Conservation (phyloP, 2,888 invertebrate genomes). For the Napeogenes sylphis region DNA sequence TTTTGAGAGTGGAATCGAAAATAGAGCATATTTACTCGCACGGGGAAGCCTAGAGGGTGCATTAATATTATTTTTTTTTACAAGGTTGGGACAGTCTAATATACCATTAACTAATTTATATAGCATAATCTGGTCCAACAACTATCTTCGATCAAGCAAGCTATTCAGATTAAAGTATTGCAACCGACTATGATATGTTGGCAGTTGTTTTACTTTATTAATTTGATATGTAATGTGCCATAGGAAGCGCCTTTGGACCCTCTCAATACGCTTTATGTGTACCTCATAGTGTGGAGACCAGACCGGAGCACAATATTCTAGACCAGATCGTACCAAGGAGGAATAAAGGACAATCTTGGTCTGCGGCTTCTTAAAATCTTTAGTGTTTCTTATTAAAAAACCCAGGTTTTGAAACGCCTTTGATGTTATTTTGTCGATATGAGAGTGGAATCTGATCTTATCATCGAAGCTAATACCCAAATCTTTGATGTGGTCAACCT, state of each 20-base stretch:
- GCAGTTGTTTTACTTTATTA: constrained; percentile 9
- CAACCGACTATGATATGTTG: constrained; percentile 10
- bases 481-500: background rate
- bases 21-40: background rate
- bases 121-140: constrained; percentile 13
- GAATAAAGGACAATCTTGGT: constrained; percentile 9
- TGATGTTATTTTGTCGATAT: too few relatives aligned
- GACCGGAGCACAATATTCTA: constrained; percentile 13
- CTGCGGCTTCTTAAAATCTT: constrained; percentile 5
- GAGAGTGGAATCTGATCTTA: background rate
- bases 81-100: constrained; percentile 7
- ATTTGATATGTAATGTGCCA: constrained; percentile 10
- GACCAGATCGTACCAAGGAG: background rate
- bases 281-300: constrained; percentile 17
- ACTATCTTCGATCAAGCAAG: constrained; percentile 9
- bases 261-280: constrained; percentile 13
- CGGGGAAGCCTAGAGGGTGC: background rate
- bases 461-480: background rate
- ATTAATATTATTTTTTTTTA: background rate
- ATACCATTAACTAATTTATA: constrained; percentile 12
- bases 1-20: constrained; percentile 3
- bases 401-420: background rate
- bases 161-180: constrained; percentile 4
- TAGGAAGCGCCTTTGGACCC: constrained; percentile 16
- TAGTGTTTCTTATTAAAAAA: background rate